Base-by-base conservation (phyloP, 2,113 vertebrate genomes). In the Anas platyrhynchos region DNA sequence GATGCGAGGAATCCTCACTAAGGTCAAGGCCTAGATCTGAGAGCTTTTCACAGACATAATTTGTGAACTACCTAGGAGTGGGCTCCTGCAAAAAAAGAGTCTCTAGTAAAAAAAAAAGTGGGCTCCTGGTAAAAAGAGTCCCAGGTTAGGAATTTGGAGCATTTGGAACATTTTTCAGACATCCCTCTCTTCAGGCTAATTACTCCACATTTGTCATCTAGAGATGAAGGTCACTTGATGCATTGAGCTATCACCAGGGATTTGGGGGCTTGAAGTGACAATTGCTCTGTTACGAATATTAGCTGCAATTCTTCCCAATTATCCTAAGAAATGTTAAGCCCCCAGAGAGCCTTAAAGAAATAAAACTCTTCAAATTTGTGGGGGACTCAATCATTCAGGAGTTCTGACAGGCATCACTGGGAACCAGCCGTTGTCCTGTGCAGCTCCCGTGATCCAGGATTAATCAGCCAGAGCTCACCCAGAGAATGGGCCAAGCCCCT, bases 231-330 rank as follows among this genome's bases (percentile, higher is more conserved):
- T 89, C 58, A 69, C 34, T 89, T 65, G 17, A 82, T 82, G 48
- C 69, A 79, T 0, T 85, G 63, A 92, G 73, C 55, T 74, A 11
- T 81, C 54, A 79, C 31, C 34, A 76, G 58, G 44, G 86, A 31
- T 73, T 9, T 23, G 0, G 32, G n/a, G 31, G 29, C 38, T 90
- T 89, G 38, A 23, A 76, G n/a, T 67, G 46, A 75, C 68, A 77
- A 54, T 22, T 48, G 29, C 25, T 79, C 55, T 8, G 15, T 63
- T 92, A 78, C 7, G 56, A 75, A 21, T 71, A 88, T 73, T 67
- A 93, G 46, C 80, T 85, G 56, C 15, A n/a, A 27, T 36, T 79
- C 89, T 84, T 91, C 27, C 74, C 81, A 89, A 36, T 92, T 85
- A 76, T 20, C 7, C 9, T 69, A 79, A 83, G 54, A 68, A 69